A percentile compares a stretch with the other conserved stretches of the same genome.
Evolutionary conservation across 1,140 invertebrate species (phyloP).

Genomic region (Idris sp.): DNA sequence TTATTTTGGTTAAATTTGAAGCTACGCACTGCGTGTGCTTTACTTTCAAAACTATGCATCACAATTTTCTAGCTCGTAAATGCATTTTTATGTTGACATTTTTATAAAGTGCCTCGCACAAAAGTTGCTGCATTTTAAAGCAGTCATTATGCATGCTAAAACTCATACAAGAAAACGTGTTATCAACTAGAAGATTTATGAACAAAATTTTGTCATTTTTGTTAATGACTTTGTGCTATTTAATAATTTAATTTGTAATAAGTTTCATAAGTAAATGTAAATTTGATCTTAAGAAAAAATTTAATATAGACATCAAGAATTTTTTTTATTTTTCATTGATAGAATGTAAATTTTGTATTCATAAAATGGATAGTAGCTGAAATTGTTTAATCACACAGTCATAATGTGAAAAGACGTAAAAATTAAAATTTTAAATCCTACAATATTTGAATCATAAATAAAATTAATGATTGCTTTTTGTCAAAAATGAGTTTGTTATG

Average conservation of each 20-base stretch:
- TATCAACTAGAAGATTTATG: too few species aligned
- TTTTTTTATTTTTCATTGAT: too few species aligned
- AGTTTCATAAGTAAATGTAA: too few species aligned
- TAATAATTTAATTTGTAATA: too few species aligned
- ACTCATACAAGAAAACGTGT: too few species aligned
- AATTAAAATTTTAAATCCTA: not conserved
- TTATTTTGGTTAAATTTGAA: conserved; percentile 45
- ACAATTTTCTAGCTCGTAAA: conserved; percentile 4
- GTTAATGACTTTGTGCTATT: too few species aligned
- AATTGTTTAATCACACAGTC: conserved; percentile 7
- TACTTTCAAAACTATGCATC: conserved; percentile 5
- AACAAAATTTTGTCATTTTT: too few species aligned
- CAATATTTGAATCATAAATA: not conserved
- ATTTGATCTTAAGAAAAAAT: too few species aligned
- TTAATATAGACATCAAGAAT: conserved; percentile 12
- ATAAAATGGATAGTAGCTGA: conserved; percentile 3
- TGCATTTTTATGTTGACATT: conserved; percentile 7
- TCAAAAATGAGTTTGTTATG: not conserved
- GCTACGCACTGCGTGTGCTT: conserved; percentile 12
- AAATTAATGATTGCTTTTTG: not conserved
- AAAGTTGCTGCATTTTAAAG: too few species aligned
- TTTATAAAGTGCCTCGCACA: too few species aligned
- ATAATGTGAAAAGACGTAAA: not conserved
- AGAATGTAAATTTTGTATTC: too few species aligned
- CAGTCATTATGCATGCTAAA: too few species aligned